Conservation (phyloP, 2,113 vertebrate genomes). For the Pedionomus torquatus region DNA sequence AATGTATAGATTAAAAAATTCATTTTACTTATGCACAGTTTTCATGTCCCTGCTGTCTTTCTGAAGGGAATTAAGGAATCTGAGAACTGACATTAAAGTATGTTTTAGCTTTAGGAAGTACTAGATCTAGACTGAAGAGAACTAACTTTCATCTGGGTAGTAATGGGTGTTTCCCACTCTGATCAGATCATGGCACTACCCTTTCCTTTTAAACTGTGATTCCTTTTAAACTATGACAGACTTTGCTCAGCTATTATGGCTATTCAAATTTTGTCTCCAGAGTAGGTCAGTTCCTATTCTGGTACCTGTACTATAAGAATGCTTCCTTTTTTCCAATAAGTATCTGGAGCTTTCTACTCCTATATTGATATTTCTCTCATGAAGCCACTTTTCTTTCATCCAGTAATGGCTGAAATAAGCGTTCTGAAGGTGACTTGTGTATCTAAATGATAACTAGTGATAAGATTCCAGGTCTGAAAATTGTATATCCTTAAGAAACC, state of each 20-base stretch:
- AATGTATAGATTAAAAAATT: not conserved
- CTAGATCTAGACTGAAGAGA: not conserved
- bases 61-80: not conserved
- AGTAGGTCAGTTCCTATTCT: not conserved
- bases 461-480: not conserved
- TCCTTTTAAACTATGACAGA: not conserved
- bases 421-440: not conserved
- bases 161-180: not conserved
- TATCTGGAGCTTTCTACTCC: not conserved
- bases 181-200: not conserved
- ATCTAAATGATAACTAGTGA: not conserved
- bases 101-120: not conserved
- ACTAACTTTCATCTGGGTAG: not conserved
- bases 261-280: not conserved
- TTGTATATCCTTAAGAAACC: not conserved
- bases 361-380: not conserved
- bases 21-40: not conserved
- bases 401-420: not conserved
- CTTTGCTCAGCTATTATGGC: not conserved
- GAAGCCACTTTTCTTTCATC: not conserved
- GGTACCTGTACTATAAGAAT: not conserved
- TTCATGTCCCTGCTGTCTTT: not conserved
- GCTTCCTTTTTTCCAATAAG: not conserved
- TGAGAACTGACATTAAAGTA: not conserved
- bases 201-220: not conserved